Evolutionary conservation across 2,888 invertebrate species (phyloP), one percentile per base, ranked within the genome.

Genomic region (Athrips mouffetella): DNA sequence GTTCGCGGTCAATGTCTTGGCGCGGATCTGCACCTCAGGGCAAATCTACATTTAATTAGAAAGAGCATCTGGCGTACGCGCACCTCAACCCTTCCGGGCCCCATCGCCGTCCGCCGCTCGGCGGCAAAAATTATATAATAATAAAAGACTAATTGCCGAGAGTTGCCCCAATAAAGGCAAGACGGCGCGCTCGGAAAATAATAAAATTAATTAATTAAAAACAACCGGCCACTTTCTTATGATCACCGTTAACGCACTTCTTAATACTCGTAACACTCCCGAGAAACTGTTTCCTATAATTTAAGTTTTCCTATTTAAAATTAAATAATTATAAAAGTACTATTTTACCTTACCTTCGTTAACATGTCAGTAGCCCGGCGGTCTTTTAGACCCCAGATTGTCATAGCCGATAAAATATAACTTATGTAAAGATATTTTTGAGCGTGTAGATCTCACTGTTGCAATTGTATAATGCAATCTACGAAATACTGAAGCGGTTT

Each of bases 161-260:
- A 79, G 76, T 80, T 82, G 83, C 78, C 71, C 83, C 86, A 80
- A 83, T 89, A 86, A 85, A 79, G 80, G 76, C 87, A 86, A 87
- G 76, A 67, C 74, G 77, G 82, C 75, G 83, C 39, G 11, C 29
- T 58, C 67, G 73, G 73, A 78, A 80, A 85, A 88, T 86, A 84
- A 88, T 88, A 86, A 85, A 85, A 88, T 84, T 82, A 88, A 89
- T 88, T 88, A 87, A 89, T 85, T 87, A 84, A 88, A 87, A 89
- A 88, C 88, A 89, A 76, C 55, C 45, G 44, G 37, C 50, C 15
- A 37, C 37, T 40, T 46, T 45, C 10, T 20, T 7, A 13, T 15
- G 25, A n/a, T 13, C 13, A 4, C 37, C 3, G 20, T 37, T 37
- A 37, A 21, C 37, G 37, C 37, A 37, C 37, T 37, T 21, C 37